phyloP scores from a whole-genome alignment of 2,797 vertebrate species.

The Notamacropus eugenii region DNA sequence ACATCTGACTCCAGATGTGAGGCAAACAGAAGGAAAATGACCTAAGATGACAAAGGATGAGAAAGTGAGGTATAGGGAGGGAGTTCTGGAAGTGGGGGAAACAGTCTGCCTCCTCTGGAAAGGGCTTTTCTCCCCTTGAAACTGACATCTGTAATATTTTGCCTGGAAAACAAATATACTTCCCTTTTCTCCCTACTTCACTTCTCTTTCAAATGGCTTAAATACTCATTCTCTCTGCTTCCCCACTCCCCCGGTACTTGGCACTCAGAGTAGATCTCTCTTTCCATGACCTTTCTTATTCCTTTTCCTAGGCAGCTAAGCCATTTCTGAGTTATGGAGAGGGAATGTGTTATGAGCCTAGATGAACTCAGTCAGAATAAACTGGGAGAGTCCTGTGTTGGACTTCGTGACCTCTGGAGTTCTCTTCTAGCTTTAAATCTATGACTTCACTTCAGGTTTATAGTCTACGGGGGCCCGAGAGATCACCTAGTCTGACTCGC shows the following conservation, averaged over 20 bases:
- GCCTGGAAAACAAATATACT: background rate
- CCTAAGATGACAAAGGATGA: background rate
- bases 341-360: background rate
- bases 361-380: background rate
- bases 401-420: background rate
- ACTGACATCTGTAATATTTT: background rate
- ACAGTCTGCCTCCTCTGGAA: background rate
- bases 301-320: background rate
- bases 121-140: background rate
- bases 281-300: background rate
- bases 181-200: background rate
- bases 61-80: background rate
- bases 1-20: background rate
- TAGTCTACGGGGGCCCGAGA: too few relatives aligned
- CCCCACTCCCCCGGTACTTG: background rate
- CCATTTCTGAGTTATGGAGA: background rate
- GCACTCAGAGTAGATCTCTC: background rate
- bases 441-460: background rate
- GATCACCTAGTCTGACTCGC: background rate
- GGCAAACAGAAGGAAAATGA: background rate
- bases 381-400: background rate
- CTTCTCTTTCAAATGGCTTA: background rate
- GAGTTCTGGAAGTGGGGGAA: background rate
- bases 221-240: background rate
- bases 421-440: background rate